These are phyloP conservation scores for Drosophila pseudotakahashii DNA, from an alignment of 2,888 invertebrate species.

Conservation along the genomic window DNA sequence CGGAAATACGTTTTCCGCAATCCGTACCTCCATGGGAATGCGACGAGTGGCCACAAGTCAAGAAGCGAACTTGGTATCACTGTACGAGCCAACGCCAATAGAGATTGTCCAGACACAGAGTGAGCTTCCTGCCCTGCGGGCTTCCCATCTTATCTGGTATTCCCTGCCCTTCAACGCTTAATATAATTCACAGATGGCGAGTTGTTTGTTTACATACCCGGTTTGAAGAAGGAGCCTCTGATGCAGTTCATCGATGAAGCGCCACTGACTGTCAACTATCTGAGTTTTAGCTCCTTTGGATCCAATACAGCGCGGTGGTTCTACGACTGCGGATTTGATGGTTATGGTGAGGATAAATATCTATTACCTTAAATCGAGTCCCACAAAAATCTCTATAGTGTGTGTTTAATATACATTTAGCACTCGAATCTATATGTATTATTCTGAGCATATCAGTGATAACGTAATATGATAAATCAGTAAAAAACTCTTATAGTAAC, in stretches of 20 bases:
- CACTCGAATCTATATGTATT: too few relatives aligned
- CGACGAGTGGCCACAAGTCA: constrained; percentile 86
- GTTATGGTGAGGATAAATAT: constrained; percentile 58
- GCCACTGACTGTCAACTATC: constrained; percentile 87
- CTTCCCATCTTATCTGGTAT: background rate
- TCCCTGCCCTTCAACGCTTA: background rate
- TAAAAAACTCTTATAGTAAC: too few relatives aligned
- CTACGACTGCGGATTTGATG: constrained; percentile 86
- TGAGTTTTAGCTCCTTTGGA: constrained; percentile 89
- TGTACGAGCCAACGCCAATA: constrained; percentile 87
- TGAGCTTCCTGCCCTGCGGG: constrained; percentile 60
- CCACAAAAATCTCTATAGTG: too few relatives aligned
- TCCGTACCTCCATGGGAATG: constrained; percentile 86
- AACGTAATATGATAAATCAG: too few relatives aligned
- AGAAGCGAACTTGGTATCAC: constrained; percentile 86
- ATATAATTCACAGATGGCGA: constrained; percentile 85
- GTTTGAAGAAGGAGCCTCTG: constrained; percentile 86
- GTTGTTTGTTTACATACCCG: constrained; percentile 87
- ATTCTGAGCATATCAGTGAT: too few relatives aligned
- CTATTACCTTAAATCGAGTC: too few relatives aligned
- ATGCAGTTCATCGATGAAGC: constrained; percentile 87
- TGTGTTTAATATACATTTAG: too few relatives aligned
- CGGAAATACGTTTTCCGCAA: constrained; percentile 88
- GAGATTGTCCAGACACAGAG: constrained; percentile 87
- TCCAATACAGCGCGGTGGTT: constrained; percentile 88